phyloP scores from a whole-genome alignment of 2,797 vertebrate genomes.

The Denticeps clupeoides region DNA sequence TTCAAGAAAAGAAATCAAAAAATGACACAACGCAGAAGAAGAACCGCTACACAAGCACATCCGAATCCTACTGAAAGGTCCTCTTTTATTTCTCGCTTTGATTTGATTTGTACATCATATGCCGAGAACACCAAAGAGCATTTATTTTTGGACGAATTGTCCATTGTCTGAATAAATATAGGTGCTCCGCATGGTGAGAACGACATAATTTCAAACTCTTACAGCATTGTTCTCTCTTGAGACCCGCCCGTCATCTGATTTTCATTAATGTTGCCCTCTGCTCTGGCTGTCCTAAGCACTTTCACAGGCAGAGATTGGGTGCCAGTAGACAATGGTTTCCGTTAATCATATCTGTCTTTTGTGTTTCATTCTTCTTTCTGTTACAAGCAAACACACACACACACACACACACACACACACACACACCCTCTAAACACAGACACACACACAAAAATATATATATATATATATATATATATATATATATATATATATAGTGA shows the following conservation, averaged over 20 bases:
- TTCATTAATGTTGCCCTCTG: no score
- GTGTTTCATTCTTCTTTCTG: no score
- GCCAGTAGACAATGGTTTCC: neutral
- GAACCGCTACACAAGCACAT: no score
- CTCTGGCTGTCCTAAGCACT: neutral
- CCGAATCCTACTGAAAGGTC: no score
- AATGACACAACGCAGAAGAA: no score
- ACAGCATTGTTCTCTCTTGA: neutral
- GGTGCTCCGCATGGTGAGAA: neutral
- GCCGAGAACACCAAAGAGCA: neutral
- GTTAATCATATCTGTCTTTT: neutral
- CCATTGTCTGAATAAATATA: neutral
- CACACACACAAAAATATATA: neutral
- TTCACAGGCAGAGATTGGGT: neutral
- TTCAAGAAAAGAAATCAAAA: no score
- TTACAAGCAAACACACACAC: neutral
- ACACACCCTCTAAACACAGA: slow-evolving; percentile 1
- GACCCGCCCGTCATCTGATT: neutral
- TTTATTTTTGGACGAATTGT: slow-evolving; percentile 1
- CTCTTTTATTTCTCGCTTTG: neutral
- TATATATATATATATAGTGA: neutral
- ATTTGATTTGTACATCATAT: neutral
- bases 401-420: slow-evolving; percentile 5
- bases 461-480: neutral
- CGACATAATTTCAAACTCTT: neutral